Conservation (phyloP, 2,797 vertebrate genomes). For the Muscicapa striata region DNA sequence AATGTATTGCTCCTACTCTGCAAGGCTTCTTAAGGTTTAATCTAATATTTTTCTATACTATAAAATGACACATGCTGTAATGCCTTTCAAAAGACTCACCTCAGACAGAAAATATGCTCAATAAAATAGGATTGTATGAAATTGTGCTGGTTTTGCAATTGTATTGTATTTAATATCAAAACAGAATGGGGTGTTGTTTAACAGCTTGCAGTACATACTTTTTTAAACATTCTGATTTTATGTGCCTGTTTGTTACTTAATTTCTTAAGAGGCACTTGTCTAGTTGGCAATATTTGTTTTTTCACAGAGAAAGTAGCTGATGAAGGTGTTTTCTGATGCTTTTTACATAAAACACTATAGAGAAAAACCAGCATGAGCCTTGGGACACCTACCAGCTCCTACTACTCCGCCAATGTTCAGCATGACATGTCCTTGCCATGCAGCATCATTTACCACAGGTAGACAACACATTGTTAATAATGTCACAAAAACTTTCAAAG, state of each 20-base stretch:
- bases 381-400: neutral
- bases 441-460: neutral
- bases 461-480: neutral
- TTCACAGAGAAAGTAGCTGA: neutral
- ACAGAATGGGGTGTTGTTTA: neutral
- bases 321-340: neutral
- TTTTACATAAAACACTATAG: neutral
- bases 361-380: neutral
- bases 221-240: neutral
- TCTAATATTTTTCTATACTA: neutral
- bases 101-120: neutral
- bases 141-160: neutral
- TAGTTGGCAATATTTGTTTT: neutral
- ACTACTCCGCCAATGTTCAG: neutral
- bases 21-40: neutral
- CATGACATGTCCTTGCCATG: neutral
- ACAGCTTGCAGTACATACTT: neutral
- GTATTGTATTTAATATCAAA: neutral
- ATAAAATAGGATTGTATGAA: neutral
- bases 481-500: constrained; percentile 9
- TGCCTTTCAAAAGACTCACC: neutral
- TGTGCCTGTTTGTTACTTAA: neutral
- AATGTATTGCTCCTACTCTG: neutral
- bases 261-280: neutral
- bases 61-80: neutral